Base-by-base conservation (phyloP, 2,797 vertebrate species). In the Chloroceryle inda region DNA sequence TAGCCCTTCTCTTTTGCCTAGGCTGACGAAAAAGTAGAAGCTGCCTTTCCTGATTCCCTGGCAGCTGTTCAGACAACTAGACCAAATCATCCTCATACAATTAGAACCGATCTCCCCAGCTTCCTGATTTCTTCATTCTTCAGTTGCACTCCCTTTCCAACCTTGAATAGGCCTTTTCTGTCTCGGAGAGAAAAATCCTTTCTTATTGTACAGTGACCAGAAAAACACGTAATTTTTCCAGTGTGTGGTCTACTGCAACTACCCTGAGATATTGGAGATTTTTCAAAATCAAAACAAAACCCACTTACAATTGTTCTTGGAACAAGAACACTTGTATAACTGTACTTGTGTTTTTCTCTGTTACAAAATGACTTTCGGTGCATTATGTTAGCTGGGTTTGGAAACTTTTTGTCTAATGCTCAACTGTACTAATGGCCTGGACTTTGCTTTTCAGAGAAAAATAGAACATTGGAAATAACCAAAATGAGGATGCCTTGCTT, bases 221-320 rank as follows among this genome's bases (percentile, higher is more conserved):
- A 96, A 97, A 89, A 89, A 40, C 96, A 95, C 44, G 4, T 82
- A 86, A 88, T 93, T 92, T 93, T 96, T 97, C 88, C 95, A 95
- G 93, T 94, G 96, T 97, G 96, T 97, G 96, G 96, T 96, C 96
- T 88, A 10, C 87, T 92, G 94, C 96, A 94, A 24, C 83, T 95
- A 74, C 89, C 49, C 94, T 85, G 95, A 95, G 83, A 95, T 95
- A 95, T 2, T 95, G 96, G 96, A 97, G 94, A 67, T 92, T 66
- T 88, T 94, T 96, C 93, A 93, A 87, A 96, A 96, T 92, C 83
- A 96, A 97, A 96, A 96, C 95, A 97, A 97, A 96, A 91, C 95
- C 91, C 91, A 82, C 85, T 96, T 96, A 93, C 83, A 95, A 96
- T 96, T 96, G 95, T 96, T 96, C 95, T 96, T 97, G 95, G 96